Base-by-base conservation (phyloP, 2,113 vertebrate species). In the Trogon melanurus region DNA sequence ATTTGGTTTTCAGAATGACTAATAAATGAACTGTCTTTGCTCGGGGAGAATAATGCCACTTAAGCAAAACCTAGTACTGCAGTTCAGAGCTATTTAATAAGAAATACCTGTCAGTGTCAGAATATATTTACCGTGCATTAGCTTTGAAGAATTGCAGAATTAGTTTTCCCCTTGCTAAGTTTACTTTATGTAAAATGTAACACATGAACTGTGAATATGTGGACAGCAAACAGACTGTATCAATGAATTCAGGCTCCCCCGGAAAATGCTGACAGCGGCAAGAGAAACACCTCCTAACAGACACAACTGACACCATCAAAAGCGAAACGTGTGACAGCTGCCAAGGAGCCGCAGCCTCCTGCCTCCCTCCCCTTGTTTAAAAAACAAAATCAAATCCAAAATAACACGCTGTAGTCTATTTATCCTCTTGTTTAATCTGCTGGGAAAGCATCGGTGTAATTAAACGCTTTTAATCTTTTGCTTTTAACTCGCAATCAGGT, bases 31-130 rank as follows among this genome's bases (percentile, higher is more conserved):
- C 97, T 97, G 98, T 97, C 97, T 98, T 97, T 97, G 95, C 97
- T 97, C 64, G 27, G 78, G 95, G 94, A 97, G 97, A 98, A 98
- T 98, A 98, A 97, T 97, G 97, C 98, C 97, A 98, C 98, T 98
- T 98, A 98, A 98, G 98, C 98, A 98, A 97, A 98, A 98, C 97
- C 96, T 95, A 79, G 94, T 95, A 75, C 78, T 79, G 95, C 95
- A 92, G 96, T 97, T 97, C 93, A 79, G 97, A 97, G 97, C 97
- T 95, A 96, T 98, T 98, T 98, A 98, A 98, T 98, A 98, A 98
- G 97, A 98, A 98, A 98, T 98, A 98, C 97, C 97, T 98, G 98
- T 98, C 98, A 98, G 95, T 98, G 97, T 98, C 97, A 97, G 97
- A 98, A 98, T 97, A 98, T 95, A 97, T 98, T 98, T 98, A 98